Evolutionary conservation across 2,113 vertebrate species (phyloP), one percentile per base, ranked within the genome.

Genomic region (Ivindomyrus marchei): DNA sequence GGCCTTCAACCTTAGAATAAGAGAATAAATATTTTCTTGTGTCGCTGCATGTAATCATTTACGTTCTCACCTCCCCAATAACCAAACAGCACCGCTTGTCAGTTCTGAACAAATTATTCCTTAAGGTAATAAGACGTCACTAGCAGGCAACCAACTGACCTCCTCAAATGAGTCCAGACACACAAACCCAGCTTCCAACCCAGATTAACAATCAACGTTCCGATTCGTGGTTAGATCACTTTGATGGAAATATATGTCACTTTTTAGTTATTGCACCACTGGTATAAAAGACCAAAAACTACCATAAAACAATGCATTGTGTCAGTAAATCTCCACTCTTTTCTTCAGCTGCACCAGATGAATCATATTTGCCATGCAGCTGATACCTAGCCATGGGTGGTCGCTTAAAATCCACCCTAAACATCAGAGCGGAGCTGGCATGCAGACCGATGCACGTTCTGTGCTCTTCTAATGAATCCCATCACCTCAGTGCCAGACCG

Each of bases 401-500:
- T 52, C 5, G 46, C 36, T 53, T 36, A 50, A 85, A 89, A 85
- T 53, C 21, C 7, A 85, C 4, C 53, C 24, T 88, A 2, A 45
- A 46, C 56, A 66, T 66, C 39, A 31, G 47, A 52, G n/a, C 49
- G 7, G 27, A 31, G n/a, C n/a, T 47, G 49, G 13, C 85, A 87
- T 42, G 49, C 27, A 87, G n/a, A 52, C 1, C 24, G 11, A n/a
- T 39, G 85, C 27, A 53, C 10, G 27, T 87, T 87, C 13, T 31
- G 47, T 52, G 85, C 49, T 45, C 49, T 53, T 27, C 47, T 87
- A 87, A 87, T 53, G 47, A 83, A 89, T 83, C 31, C 88, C n/a
- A 36, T 70, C 31, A 39, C 70, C 17, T 31, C n/a, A 5, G 11
- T 50, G n/a, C 24, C 11, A n/a, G 45, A 88, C 15, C 13, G 13